phyloP scores from a whole-genome alignment of 2,888 invertebrate species.

The Parnassius smintheus region DNA sequence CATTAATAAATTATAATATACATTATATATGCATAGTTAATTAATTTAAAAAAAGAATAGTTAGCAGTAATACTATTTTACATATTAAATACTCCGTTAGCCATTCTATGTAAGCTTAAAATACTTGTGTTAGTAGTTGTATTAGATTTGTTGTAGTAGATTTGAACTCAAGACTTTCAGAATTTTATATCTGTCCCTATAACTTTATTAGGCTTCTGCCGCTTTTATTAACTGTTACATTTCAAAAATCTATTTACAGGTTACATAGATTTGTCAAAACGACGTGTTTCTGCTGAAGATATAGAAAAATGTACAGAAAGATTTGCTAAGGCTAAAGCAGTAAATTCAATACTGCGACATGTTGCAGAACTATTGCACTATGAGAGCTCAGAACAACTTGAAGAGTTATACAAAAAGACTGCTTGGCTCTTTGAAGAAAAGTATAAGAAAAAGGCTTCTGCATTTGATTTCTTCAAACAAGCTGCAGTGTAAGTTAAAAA shows the following conservation, averaged over 20 bases:
- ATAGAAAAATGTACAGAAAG: conserved; percentile 99
- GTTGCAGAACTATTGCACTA: conserved; percentile 97
- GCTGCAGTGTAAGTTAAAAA: conserved; percentile 90
- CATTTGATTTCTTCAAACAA: conserved; percentile 99
- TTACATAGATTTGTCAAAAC: conserved; percentile 99
- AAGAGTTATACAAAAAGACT: conserved; percentile 96
- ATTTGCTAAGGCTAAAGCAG: conserved; percentile 98
- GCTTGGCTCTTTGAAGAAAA: conserved; percentile 99
- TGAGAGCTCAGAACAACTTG: conserved; percentile 94
- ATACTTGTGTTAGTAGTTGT: too few relatives aligned
- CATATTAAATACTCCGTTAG: too few relatives aligned
- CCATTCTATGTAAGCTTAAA: too few relatives aligned
- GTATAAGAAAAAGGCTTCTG: conserved; percentile 96
- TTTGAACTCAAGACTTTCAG: too few relatives aligned
- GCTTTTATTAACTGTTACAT: too few relatives aligned
- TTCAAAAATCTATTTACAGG: conserved; percentile 74
- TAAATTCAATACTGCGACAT: conserved; percentile 98
- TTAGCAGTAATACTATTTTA: too few relatives aligned
- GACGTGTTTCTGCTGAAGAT: conserved; percentile 98
- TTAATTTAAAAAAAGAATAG: too few relatives aligned
- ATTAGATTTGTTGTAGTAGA: too few relatives aligned
- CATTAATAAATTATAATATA: too few relatives aligned
- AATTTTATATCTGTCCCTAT: too few relatives aligned
- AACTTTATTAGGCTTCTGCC: too few relatives aligned
- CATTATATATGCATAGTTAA: too few relatives aligned